phyloP scores from a whole-genome alignment of 2,797 vertebrate species.

The Acomys russatus region DNA sequence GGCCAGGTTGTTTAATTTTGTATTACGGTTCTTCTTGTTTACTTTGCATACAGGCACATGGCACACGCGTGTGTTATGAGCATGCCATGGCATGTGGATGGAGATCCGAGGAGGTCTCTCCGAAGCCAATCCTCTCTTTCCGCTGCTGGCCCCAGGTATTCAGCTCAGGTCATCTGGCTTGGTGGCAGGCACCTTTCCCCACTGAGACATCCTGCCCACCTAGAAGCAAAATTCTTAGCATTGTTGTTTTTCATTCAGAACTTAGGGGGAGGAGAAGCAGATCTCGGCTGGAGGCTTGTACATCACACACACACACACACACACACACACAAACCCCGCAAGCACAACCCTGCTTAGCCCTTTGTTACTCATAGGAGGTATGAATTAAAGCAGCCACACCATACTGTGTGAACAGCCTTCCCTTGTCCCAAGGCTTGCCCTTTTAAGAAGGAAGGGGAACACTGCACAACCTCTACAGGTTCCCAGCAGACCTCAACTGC shows the following conservation, averaged over 20 bases:
- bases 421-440: not conserved
- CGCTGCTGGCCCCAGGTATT: no score
- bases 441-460: not conserved
- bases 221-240: slow-evolving; percentile 5
- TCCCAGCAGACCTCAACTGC: no score
- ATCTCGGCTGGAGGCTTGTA: not conserved
- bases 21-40: not conserved
- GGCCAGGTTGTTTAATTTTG: not conserved
- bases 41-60: not conserved
- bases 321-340: no score
- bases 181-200: not conserved
- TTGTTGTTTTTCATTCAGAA: not conserved
- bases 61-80: no score
- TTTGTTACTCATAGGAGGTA: not conserved
- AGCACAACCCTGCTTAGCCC: not conserved
- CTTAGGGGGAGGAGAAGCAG: not conserved
- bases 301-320: not conserved
- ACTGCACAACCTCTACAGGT: not conserved
- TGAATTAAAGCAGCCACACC: not conserved
- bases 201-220: not conserved
- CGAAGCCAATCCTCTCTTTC: not conserved
- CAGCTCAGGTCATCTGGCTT: not conserved
- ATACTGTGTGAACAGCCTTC: not conserved
- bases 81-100: not conserved
- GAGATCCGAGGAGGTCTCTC: not conserved